Conservation (phyloP, 1,140 invertebrate species). For the Drosophila leontia region DNA sequence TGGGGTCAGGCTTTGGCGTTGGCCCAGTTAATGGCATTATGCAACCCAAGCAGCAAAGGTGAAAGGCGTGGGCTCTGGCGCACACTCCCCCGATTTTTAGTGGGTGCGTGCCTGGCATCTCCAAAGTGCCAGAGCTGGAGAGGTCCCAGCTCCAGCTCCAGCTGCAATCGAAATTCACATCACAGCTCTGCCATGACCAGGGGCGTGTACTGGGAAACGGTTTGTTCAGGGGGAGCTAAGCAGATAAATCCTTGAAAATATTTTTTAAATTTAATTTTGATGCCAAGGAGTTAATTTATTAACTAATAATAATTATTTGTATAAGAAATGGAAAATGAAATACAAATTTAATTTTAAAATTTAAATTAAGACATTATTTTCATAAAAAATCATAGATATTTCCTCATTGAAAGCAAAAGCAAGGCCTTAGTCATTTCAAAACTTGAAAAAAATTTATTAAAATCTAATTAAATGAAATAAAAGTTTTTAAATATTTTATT, state of each 20-base stretch:
- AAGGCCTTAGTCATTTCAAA: too few relatives aligned
- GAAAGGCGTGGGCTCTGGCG: constrained; percentile 46
- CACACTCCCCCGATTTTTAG: constrained; percentile 14
- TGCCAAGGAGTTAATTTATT: background rate
- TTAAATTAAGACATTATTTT: background rate
- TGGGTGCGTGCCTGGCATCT: constrained; percentile 63
- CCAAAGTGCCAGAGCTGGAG: constrained; percentile 27
- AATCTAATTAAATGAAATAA: too few relatives aligned
- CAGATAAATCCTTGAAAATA: background rate
- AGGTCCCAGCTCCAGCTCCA: constrained; percentile 12
- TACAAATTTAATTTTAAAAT: background rate
- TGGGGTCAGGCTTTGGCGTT: constrained; percentile 25
- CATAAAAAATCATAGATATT: background rate
- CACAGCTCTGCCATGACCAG: constrained; percentile 1
- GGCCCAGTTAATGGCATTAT: constrained; percentile 44
- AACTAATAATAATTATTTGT: background rate
- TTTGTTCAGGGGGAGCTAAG: background rate
- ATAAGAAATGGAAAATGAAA: background rate
- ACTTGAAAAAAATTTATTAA: too few relatives aligned
- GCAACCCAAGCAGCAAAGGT: constrained; percentile 44
- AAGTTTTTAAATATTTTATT: too few relatives aligned
- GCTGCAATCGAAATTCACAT: constrained; percentile 53
- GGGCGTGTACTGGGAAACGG: constrained; percentile 9
- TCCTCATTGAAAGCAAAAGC: background rate
- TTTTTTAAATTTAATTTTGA: background rate